A percentile compares a stretch with the other conserved stretches of the same genome.
phyloP scores from a whole-genome alignment of 37 sponge, comb jelly and placozoan species.

The Bolinopsis microptera region DNA sequence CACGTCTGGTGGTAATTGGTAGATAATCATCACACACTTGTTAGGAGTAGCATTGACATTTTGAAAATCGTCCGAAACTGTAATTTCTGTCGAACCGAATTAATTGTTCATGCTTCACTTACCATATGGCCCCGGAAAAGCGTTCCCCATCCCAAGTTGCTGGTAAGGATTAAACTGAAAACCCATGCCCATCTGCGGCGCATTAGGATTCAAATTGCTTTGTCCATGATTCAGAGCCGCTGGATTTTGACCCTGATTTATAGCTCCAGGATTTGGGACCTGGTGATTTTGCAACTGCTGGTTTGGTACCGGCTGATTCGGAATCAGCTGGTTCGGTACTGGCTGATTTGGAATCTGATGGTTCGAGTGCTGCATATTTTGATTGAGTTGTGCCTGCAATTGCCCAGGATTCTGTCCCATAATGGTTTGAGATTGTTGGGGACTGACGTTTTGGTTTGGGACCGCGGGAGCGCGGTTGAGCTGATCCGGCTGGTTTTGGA shows the following conservation, averaged over 20 bases:
- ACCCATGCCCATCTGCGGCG: neutral
- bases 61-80: too few relatives aligned
- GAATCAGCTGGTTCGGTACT: neutral
- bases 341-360: neutral
- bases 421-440: neutral
- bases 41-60: too few relatives aligned
- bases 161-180: slow-evolving; percentile 54
- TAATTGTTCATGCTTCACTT: too few relatives aligned
- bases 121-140: slow-evolving; percentile 21
- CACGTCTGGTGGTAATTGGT: too few relatives aligned
- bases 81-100: too few relatives aligned
- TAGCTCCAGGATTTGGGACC: too few relatives aligned
- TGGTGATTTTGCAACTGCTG: slow-evolving; percentile 7
- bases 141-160: slow-evolving; percentile 41
- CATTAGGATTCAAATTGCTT: neutral
- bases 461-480: neutral
- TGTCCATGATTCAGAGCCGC: neutral
- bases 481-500: neutral
- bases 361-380: too few relatives aligned
- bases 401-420: neutral
- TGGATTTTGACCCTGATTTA: neutral
- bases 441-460: neutral
- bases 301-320: neutral
- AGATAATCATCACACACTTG: too few relatives aligned
- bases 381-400: neutral